Base-by-base conservation (phyloP, 2,888 invertebrate species). In the Drosophila crucigera region DNA sequence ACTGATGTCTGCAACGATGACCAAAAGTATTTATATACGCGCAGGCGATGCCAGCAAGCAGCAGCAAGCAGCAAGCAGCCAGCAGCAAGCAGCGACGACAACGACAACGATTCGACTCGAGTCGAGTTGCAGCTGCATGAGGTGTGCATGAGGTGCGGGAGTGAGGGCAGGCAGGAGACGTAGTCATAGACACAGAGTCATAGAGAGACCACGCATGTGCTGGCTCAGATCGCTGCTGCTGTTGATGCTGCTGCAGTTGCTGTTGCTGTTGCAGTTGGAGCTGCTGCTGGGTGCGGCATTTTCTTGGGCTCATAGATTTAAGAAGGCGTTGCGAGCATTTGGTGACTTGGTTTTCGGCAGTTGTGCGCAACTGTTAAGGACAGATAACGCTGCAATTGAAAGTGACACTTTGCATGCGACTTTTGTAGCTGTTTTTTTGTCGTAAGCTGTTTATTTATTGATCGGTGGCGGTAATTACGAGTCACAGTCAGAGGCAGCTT, bases 11-110 rank as follows among this genome's bases (percentile, higher is more conserved):
- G 83, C 89, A 90, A 89, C 90, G 92, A 93, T 93, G 93, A 92
- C 93, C 93, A 93, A 93, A 93, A 93, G 91, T 91, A 92, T 93
- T 93, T 93, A 92, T 93, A 93, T 93, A 93, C 91, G 91, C 92
- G 83, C 90, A 80, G 78, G 69, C 76, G 73, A 69, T 72, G 80
- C 66, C 65, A 76, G 75, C 80, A 55, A 63, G 74, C 60, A 55
- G 58, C 70, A 31, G 64, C 80, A 75, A 30, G 30, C 30, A 22
- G 28, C 78, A 30, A 30, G 63, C 80, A 35, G 30, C 76, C 52
- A 16, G 65, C 52, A 28, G 4, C 50, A 1, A 25, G 54, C 76
- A 55, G 41, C 84, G 67, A 9, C 67, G 43, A 43, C 71, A 54
- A 33, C 73, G 55, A 73, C 71, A 54, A 30, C 73, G 55, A 73